A percentile compares a stretch with the other conserved stretches of the same genome.
These are phyloP conservation scores for Clostera curtula DNA, from an alignment of 2,888 invertebrate species.

Conservation along the genomic window DNA sequence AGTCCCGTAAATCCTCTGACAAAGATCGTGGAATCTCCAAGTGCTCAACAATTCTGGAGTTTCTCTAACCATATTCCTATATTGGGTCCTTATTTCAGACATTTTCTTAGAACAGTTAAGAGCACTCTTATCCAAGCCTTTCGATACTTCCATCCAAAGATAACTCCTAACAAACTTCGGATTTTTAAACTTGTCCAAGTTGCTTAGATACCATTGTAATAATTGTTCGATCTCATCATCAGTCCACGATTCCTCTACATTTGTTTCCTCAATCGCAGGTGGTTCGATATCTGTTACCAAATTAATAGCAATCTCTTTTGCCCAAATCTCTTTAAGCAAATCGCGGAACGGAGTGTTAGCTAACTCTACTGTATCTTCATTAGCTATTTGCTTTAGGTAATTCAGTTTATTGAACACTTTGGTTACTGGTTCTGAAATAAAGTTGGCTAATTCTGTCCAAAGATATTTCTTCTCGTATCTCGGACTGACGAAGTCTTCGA, in stretches of 20 bases:
- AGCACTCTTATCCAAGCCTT: conserved; percentile 47
- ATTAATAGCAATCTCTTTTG: conserved; percentile 37
- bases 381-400: conserved; percentile 48
- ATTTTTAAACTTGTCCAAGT: conserved; percentile 63
- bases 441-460: conserved; percentile 51
- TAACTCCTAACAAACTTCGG: conserved; percentile 55
- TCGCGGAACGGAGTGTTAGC: conserved; percentile 26
- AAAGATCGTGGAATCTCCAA: conserved; percentile 55
- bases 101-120: conserved; percentile 60
- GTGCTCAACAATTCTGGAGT: conserved; percentile 33
- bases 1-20: conserved; percentile 64
- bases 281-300: conserved; percentile 31
- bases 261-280: conserved; percentile 20
- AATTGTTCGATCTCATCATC: conserved; percentile 49
- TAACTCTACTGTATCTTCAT: conserved; percentile 28
- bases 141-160: conserved; percentile 55
- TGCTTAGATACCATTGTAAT: conserved; percentile 54
- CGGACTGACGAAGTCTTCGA: conserved; percentile 55
- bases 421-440: conserved; percentile 37
- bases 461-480: conserved; percentile 54
- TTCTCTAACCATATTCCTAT: conserved; percentile 52
- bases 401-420: conserved; percentile 56
- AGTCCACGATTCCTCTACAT: conserved; percentile 36
- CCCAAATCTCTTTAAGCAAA: conserved; percentile 37
- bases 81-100: conserved; percentile 54